These are phyloP conservation scores for Bovichtus variegatus DNA, from an alignment of 2,797 vertebrate genomes.

Conservation along the genomic window DNA sequence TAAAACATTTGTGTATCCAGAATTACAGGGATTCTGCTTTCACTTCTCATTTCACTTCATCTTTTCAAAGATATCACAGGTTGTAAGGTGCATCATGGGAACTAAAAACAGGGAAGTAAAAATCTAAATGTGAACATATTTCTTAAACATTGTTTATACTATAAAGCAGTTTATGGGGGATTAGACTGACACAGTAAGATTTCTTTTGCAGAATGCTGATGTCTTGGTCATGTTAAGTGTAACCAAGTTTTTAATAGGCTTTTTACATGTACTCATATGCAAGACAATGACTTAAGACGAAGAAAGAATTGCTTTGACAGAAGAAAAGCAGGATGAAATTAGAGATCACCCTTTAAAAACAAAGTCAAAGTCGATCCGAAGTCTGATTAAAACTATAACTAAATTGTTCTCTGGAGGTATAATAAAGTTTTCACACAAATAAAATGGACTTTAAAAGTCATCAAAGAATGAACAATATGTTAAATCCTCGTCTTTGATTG, in stretches of 20 bases:
- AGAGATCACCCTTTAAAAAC: background rate
- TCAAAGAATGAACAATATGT: too few relatives aligned
- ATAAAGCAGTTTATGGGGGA: background rate
- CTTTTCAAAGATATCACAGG: background rate
- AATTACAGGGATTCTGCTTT: background rate
- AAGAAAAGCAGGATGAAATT: background rate
- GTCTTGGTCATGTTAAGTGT: background rate
- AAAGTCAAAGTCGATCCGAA: background rate
- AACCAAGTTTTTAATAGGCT: background rate
- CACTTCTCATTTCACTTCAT: constrained; percentile 13
- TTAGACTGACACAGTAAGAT: background rate
- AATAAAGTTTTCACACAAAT: too few relatives aligned
- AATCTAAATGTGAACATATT: background rate
- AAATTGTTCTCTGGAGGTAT: background rate
- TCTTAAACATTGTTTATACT: background rate
- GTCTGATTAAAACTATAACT: too few relatives aligned
- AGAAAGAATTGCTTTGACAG: background rate
- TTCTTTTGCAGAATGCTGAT: background rate
- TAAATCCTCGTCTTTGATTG: background rate
- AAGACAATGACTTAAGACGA: background rate
- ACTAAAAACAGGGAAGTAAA: background rate
- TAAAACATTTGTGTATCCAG: background rate
- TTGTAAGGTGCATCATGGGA: background rate
- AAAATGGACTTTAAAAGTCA: too few relatives aligned
- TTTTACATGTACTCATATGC: background rate